These are phyloP conservation scores for Pseudotriccus pelzelni DNA, from an alignment of 2,797 vertebrate species.

Conservation along the genomic window DNA sequence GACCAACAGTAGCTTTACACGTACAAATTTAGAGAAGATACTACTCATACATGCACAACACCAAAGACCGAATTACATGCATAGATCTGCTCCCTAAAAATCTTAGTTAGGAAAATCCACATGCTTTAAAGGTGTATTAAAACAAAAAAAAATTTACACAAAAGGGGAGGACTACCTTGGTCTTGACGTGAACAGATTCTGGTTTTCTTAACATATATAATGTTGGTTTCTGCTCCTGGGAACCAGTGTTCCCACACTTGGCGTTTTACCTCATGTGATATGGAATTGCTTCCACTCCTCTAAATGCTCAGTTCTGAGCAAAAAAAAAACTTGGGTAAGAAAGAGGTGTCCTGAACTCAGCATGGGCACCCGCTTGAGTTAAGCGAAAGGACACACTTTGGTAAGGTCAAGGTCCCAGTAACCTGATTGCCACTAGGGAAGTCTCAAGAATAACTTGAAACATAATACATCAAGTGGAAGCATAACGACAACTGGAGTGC, in stretches of 20 bases:
- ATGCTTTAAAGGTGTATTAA: not conserved
- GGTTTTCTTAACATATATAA: not conserved
- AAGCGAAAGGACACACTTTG: not conserved
- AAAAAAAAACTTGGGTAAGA: not conserved
- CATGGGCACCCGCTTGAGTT: not conserved
- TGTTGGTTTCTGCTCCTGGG: not conserved
- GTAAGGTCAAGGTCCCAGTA: not conserved
- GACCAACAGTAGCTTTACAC: not conserved
- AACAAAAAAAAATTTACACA: not conserved
- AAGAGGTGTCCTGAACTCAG: not conserved
- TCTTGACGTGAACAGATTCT: not conserved
- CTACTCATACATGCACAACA: not conserved
- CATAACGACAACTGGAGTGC: slow-evolving; percentile 44
- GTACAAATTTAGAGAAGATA: not conserved
- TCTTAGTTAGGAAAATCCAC: not conserved
- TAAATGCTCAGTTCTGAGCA: not conserved
- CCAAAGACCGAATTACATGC: not conserved
- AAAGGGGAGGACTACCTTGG: not conserved
- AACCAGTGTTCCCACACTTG: not conserved
- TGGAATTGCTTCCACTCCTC: not conserved
- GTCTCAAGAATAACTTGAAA: not conserved
- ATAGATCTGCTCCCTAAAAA: not conserved
- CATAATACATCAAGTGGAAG: slow-evolving; percentile 34
- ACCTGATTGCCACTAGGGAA: slow-evolving; percentile 2
- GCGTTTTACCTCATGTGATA: not conserved